Base-by-base conservation (phyloP, 92 coral and sea anemone genomes). In the Plumapathes pennacea region DNA sequence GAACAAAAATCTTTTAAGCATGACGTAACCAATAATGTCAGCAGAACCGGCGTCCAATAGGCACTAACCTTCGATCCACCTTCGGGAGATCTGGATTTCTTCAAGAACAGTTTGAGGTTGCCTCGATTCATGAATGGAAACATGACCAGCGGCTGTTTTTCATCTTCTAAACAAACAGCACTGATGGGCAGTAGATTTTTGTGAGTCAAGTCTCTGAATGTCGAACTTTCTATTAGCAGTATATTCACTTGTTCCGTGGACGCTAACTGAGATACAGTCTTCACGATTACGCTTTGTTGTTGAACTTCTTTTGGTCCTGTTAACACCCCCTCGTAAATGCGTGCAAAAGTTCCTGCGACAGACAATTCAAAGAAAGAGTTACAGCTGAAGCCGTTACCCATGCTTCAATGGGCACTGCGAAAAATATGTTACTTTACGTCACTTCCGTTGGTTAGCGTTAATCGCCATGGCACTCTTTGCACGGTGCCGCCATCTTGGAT, bases 261-360 rank as follows among this genome's bases (percentile, higher is more conserved):
- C 8, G 98, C 98, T 80, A 81, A 80, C 19, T 86, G 89, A 34
- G 85, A 82, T 13, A 92, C 98, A 22, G 98, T 88, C 58, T 92
- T 92, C 29, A 92, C 96, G 40, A 92, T 43, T 2, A 92, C 98
- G 44, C 95, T 64, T 22, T 77, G 96, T 17, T 84, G 94, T 41
- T 88, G 84, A 40, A 62, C 80, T 55, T 88, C 98, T 22, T 88
- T 90, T 13, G 96, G 96, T 15, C 98, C 98, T 14, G 96, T 92
- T 21, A 92, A 78, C 22, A 92, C 96, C 4, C 92, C 98, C 43
- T 73, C 95, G 56, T 84, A 88, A 36, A 92, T 92, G 47, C 90
- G 90, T 18, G 96, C 98, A 69, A 92, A 92, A 22, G 98, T 92
- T 34, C 98, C 96, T 87, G 34, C 28, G 43, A 57, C 2, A 4